Conservation (phyloP, 1,140 invertebrate genomes). For the Trichoplusia ni region DNA sequence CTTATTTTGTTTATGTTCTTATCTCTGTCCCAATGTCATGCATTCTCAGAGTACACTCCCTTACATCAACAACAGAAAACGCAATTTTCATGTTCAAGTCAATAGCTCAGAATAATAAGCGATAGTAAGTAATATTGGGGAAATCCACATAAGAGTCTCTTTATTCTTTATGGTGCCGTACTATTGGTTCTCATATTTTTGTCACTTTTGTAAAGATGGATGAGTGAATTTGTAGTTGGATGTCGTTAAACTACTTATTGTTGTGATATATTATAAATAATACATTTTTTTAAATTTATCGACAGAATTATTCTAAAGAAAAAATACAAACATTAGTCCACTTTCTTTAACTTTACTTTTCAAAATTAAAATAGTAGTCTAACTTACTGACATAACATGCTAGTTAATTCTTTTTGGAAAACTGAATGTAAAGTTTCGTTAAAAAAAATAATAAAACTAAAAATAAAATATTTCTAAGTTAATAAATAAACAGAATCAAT, state of each 20-base stretch:
- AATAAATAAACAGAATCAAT: neutral
- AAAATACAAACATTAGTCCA: no score
- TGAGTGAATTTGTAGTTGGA: neutral
- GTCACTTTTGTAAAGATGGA: neutral
- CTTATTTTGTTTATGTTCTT: conserved; percentile 50
- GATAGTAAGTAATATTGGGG: conserved; percentile 72
- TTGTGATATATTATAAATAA: no score
- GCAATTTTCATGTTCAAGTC: conserved; percentile 77
- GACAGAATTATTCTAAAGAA: no score
- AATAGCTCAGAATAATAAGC: conserved; percentile 80
- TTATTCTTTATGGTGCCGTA: conserved; percentile 36
- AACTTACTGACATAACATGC: no score
- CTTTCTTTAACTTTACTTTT: no score
- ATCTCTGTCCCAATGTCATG: conserved; percentile 52
- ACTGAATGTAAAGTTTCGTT: no score
- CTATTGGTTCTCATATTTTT: conserved; percentile 30
- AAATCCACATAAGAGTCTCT: conserved; percentile 56
- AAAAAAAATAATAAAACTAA: no score
- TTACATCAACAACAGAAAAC: conserved; percentile 73
- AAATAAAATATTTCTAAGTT: no score
- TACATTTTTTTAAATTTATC: no score
- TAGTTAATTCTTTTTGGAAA: no score
- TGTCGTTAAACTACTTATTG: no score
- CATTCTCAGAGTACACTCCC: conserved; percentile 53
- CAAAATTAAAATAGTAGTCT: no score